A percentile compares a stretch with the other conserved stretches of the same genome.
These are phyloP conservation scores for Papilio polyxenes DNA, from an alignment of 1,140 invertebrate genomes.

Conservation along the genomic window DNA sequence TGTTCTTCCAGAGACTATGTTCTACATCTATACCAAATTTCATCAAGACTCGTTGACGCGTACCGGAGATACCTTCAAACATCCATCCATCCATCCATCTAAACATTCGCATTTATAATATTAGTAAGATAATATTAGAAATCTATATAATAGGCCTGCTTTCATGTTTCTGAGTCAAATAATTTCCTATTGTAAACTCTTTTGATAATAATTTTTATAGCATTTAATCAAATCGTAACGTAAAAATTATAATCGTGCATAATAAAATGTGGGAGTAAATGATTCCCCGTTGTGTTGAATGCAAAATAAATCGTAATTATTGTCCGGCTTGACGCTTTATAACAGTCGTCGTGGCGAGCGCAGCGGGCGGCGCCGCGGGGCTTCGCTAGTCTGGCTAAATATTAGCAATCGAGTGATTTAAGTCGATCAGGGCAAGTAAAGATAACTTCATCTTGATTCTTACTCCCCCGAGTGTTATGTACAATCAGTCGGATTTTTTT, in stretches of 20 bases:
- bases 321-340: background rate
- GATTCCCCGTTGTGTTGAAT: background rate
- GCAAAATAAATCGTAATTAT: slow-evolving; percentile 1
- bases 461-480: no score
- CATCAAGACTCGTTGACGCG: no score
- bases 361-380: slow-evolving; percentile 8
- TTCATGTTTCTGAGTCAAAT: no score
- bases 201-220: background rate
- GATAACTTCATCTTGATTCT: background rate
- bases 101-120: no score
- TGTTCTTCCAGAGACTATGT: background rate
- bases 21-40: background rate
- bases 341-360: background rate
- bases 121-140: no score
- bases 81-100: no score
- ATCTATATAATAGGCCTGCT: no score
- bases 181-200: no score
- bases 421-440: background rate
- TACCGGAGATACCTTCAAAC: no score
- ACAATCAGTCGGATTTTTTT: no score
- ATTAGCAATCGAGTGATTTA: background rate
- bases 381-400: background rate
- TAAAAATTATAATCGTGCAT: background rate
- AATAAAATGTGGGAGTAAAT: background rate
- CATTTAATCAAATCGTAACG: background rate